Base-by-base conservation (phyloP, 2,888 invertebrate genomes). In the Dynastes hyllus region DNA sequence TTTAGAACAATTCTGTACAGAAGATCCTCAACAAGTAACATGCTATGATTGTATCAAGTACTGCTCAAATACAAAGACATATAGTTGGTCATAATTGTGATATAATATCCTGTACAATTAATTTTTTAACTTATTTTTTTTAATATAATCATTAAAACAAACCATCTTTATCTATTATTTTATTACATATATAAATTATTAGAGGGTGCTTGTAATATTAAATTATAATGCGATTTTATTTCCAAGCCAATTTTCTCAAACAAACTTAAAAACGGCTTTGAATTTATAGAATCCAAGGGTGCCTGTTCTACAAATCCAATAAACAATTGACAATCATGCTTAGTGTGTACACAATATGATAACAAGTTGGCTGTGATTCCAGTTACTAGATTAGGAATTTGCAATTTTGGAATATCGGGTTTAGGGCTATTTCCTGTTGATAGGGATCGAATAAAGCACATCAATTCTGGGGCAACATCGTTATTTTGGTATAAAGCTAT, bases 1-100 rank as follows among this genome's bases (percentile, higher is more conserved):
- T 86, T 88, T 95, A n/a, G 91, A 92, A 82, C 90, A 92, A 79
- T 94, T 95, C 88, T 95, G 95, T 86, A 91, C 91, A 0, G 86
- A 92, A 0, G 92, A 94, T 85, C 89, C 90, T 0, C 85, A 86
- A 16, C 84, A 90, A 8, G 89, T 93, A 16, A 88, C 90, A 82
- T 88, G 91, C 67, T 86, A 94, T 40, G 94, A 94, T 84, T 93
- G 93, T 85, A 89, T 94, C 45, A 94, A 93, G 84, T 94, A 65
- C 16, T 78, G 78, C 65, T 27, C 61, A n/a, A 45, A 77, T 40
- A 65, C 55, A 11, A 90, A 91, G 79, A 91, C 91, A 2, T 94
- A 92, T 81, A 89, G 89, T 11, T 92, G 91, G 91, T 87, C 89
- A 50, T 91, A 86, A 88, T 22, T 58, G 55, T 58, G 55, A 58